These are phyloP conservation scores for Enteromius viviparus DNA, from an alignment of 2,797 vertebrate species.

Conservation along the genomic window DNA sequence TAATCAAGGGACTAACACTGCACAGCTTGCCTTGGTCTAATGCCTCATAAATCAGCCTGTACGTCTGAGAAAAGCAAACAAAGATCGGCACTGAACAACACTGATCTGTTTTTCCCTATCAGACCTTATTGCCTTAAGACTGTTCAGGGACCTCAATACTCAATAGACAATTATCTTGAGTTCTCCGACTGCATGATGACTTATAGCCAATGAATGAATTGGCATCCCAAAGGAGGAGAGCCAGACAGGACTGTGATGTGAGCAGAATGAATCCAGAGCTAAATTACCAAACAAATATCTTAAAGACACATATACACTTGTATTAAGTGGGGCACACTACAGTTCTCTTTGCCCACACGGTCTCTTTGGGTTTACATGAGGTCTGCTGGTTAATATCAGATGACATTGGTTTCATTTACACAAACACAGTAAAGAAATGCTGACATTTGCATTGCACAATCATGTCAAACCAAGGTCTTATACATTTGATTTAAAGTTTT, in stretches of 20 bases:
- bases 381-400: conserved; percentile 19
- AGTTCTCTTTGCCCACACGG: background rate
- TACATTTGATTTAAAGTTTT: background rate
- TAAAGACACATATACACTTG: conserved; percentile 7
- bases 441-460: conserved; percentile 31
- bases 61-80: conserved; percentile 46
- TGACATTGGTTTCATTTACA: conserved; percentile 38
- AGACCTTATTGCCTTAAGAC: conserved; percentile 50
- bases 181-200: conserved; percentile 52
- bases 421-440: conserved; percentile 32
- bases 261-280: conserved; percentile 43
- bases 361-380: background rate
- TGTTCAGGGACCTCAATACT: conserved; percentile 49
- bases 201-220: conserved; percentile 48
- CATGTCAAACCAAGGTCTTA: background rate
- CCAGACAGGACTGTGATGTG: conserved; percentile 33
- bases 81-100: conserved; percentile 42
- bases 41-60: conserved; percentile 44
- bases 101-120: conserved; percentile 55
- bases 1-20: conserved; percentile 43
- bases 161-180: conserved; percentile 58
- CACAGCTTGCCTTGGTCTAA: conserved; percentile 41
- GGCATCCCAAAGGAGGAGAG: conserved; percentile 19
- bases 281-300: conserved; percentile 30
- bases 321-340: background rate